Base-by-base conservation (phyloP, 2,888 invertebrate species). In the Ectemnius continuus region DNA sequence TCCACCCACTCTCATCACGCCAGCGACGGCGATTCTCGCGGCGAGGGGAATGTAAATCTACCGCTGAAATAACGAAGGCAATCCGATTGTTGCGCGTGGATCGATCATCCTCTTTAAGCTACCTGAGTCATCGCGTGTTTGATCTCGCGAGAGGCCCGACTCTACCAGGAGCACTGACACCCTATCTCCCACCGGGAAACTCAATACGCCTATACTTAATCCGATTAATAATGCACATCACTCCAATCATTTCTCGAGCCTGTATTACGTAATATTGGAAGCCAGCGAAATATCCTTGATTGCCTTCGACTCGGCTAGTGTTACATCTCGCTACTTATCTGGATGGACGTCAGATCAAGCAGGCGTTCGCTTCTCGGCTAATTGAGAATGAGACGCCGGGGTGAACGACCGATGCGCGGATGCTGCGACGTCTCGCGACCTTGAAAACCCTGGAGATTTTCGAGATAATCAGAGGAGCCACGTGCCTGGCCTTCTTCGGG, bases 21-120 rank as follows among this genome's bases (percentile, higher is more conserved):
- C 36, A 23, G 23, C 3, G 3, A 23, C 23, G 23, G 23, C 23
- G 23, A 23, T 23, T 23, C 23, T 23, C 58, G 62, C 71, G 61
- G 26, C 67, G 66, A 68, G 68, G 65, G 59, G 70, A 60, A 75
- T 75, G 46, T 69, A 71, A 71, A 71, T n/a, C n/a, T n/a, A n/a
- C n/a, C 65, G 60, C 48, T 52, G 52, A 58, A 48, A 62, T 47
- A 47, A 48, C 62, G 13, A 48, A 48, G 13, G 20, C 11, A 71
- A 46, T 56, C 28, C 28, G 61, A 64, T 67, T 63, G 36, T 76
- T 68, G 62, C 48, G 62, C 23, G 16, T 13, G 8, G 56, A 61
- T 69, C 57, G 60, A 71, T 71, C 61, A 61, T 61, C 16, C 20
- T 13, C 6, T 45, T 61, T 26, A 20, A 16, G 26, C 28, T 8